Conservation (phyloP, 2,888 invertebrate genomes). For the Ormyrus labotus region DNA sequence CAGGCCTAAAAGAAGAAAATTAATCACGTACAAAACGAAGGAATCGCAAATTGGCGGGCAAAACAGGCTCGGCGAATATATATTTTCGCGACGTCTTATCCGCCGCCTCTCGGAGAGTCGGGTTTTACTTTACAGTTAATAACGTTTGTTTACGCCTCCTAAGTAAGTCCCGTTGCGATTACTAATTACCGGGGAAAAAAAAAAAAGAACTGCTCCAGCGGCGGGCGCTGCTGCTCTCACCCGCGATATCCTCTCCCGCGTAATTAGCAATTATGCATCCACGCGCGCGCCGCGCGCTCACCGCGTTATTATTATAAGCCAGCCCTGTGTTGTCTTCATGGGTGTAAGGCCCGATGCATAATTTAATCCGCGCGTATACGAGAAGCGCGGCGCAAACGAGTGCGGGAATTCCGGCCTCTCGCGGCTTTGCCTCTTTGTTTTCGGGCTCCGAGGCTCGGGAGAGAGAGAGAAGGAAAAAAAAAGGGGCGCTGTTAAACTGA, state of each 20-base stretch:
- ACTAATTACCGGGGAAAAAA: constrained; percentile 38
- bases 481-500: background rate
- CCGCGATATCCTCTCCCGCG: background rate
- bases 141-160: constrained; percentile 41
- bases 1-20: no score
- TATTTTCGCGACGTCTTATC: no score
- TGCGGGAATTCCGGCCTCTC: constrained; percentile 24
- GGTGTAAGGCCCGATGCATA: constrained; percentile 27
- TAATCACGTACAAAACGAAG: no score
- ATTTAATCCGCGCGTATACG: constrained; percentile 26
- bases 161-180: constrained; percentile 49
- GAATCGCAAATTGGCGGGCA: no score
- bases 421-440: constrained; percentile 12
- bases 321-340: background rate
- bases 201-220: background rate
- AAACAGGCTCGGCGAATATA: no score
- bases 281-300: background rate
- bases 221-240: constrained; percentile 23
- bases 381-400: background rate
- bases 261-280: constrained; percentile 51
- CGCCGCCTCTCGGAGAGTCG: no score
- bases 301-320: constrained; percentile 38
- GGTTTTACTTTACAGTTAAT: constrained; percentile 44
- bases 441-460: constrained; percentile 17
- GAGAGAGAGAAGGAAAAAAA: background rate